phyloP scores from a whole-genome alignment of 2,113 vertebrate species.

The Leuciscus idus region DNA sequence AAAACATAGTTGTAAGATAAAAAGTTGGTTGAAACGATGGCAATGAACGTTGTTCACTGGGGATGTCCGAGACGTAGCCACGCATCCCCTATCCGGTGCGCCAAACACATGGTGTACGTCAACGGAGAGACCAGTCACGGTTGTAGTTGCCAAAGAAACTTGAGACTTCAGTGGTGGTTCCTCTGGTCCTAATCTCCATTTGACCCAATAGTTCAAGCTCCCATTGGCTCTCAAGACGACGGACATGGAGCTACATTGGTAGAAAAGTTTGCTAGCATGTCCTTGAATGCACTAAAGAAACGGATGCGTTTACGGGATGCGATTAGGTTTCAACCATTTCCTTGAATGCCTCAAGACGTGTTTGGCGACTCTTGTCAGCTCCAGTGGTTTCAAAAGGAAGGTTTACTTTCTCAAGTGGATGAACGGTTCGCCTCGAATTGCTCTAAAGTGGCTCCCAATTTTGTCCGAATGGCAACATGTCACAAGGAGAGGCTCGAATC shows the following conservation, averaged over 20 bases:
- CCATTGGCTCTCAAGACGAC: not conserved
- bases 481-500: constrained; percentile 1
- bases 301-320: constrained; percentile 16
- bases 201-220: not conserved
- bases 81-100: not conserved
- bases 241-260: constrained; percentile 43
- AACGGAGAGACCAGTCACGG: not conserved
- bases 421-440: not conserved
- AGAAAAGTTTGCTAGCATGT: constrained; percentile 52
- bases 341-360: constrained; percentile 2
- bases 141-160: not conserved
- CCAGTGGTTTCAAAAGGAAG: not conserved
- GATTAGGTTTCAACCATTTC: constrained; percentile 17
- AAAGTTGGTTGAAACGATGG: constrained; percentile 62
- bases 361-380: not conserved
- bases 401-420: constrained; percentile 13
- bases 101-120: not conserved
- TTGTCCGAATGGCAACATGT: not conserved
- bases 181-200: constrained; percentile 17
- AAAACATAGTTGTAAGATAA: constrained; percentile 55
- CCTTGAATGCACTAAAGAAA: constrained; percentile 48
- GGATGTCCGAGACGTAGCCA: not conserved
- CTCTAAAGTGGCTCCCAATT: constrained; percentile 39
- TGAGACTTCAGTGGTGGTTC: not conserved
- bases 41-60: constrained; percentile 69